Evolutionary conservation across 2,797 vertebrate genomes (phyloP), one percentile per base, ranked within the genome.

Genomic region (Xiphophorus birchmanni): DNA sequence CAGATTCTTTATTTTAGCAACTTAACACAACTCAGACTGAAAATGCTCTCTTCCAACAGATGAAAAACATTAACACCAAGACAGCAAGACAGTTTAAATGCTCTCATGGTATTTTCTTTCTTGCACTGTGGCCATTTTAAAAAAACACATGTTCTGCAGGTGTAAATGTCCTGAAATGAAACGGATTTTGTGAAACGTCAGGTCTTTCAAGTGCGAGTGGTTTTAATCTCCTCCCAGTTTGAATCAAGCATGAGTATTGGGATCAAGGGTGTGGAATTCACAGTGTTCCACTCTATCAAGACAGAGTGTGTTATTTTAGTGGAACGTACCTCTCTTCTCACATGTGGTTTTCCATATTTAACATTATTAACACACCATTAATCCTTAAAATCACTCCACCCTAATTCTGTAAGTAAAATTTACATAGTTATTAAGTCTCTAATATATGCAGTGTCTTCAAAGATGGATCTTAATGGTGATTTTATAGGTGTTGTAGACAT

Each of bases 221-320:
- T 71, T 44, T 71, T n/a, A 44, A 26, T 26, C 10, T 42, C 21
- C 37, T 42, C 65, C 21, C 37, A 69, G 10, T 42, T n/a, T 45
- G 67, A 71, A 17, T n/a, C 32, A 21, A 15, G 1, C 42, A 45
- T 44, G 67, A n/a, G 40, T 71, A 45, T 71, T 71, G 42, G 26
- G 67, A 71, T n/a, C 42, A 71, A 71, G 42, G 42, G 42, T 45
- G 67, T 71, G 40, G 23, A 71, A n/a, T 71, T 45, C 26, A 69
- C 10, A 45, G 12, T n/a, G 42, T n/a, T 71, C 11, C 37, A 45
- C 23, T n/a, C 4, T 13, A 45, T 44, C 11, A n/a, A 2, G 40
- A 44, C 3, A 71, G 23, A 11, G 11, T 44, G 26, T 71, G 40
- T n/a, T n/a, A 71, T 71, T 71, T 71, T 44, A 4, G 4, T 26